Percentiles rank a stretch among this genome's conserved stretches.
Evolutionary conservation across 2,113 vertebrate species (phyloP).

Genomic region (Phalacrocorax carbo): DNA sequence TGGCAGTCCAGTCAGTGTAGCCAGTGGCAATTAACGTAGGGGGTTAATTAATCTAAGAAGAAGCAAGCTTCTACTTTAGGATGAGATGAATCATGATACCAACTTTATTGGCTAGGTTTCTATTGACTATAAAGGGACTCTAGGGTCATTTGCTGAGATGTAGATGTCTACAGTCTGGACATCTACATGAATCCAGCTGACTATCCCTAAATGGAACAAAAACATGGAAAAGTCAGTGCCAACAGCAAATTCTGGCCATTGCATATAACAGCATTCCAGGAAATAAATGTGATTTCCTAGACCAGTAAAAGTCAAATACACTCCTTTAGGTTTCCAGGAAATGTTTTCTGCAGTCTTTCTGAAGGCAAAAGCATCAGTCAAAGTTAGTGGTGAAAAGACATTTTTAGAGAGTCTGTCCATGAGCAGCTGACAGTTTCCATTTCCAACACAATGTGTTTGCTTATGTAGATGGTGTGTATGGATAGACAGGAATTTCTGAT

Average conservation of each 20-base stretch:
- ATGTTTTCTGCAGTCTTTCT: not conserved
- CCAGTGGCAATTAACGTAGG: not conserved
- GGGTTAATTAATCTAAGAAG: not conserved
- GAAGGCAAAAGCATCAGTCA: not conserved
- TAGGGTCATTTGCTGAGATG: not conserved
- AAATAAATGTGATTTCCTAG: not conserved
- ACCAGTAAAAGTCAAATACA: not conserved
- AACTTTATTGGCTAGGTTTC: not conserved
- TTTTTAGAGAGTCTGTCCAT: not conserved
- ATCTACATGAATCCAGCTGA: not conserved
- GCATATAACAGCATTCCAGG: not conserved
- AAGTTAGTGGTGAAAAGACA: not conserved
- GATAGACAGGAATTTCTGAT: not conserved
- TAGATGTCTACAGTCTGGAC: not conserved
- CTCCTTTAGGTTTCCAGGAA: not conserved
- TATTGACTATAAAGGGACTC: not conserved
- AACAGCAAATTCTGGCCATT: not conserved
- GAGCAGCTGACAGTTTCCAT: not conserved
- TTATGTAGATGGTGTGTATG: not conserved
- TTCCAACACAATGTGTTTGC: not conserved
- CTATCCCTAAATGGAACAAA: not conserved
- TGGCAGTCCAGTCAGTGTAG: not conserved
- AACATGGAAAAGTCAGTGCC: not conserved
- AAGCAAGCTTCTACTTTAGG: not conserved
- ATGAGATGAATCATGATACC: not conserved